A percentile compares a stretch with the other conserved stretches of the same genome.
phyloP scores from a whole-genome alignment of 2,113 vertebrate species.

The Turdus rufiventris region DNA sequence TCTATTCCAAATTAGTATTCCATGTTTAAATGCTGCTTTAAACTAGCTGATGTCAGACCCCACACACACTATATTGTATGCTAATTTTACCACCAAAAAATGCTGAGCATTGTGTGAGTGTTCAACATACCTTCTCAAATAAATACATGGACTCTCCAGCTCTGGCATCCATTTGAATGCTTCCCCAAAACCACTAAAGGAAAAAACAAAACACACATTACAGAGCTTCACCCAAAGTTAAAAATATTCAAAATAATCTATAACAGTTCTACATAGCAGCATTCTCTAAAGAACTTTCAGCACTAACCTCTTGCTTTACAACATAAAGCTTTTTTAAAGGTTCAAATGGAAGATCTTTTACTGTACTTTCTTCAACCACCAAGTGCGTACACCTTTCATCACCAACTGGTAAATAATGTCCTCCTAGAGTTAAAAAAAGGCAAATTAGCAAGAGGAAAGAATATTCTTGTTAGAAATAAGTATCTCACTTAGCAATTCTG shows the following conservation, averaged over 20 bases:
- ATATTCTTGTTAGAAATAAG: background rate
- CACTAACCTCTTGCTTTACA: slow-evolving; percentile 94
- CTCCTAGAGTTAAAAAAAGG: slow-evolving; percentile 72
- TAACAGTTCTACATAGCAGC: background rate
- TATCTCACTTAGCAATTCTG: background rate
- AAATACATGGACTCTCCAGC: slow-evolving; percentile 96
- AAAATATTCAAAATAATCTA: background rate
- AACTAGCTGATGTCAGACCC: background rate
- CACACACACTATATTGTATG: background rate
- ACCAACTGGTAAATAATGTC: slow-evolving; percentile 80
- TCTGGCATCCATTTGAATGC: slow-evolving; percentile 98
- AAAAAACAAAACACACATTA: background rate
- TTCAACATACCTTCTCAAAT: slow-evolving; percentile 87
- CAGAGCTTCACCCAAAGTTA: background rate
- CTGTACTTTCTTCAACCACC: slow-evolving; percentile 91
- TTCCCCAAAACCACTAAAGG: slow-evolving; percentile 97
- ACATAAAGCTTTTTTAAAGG: slow-evolving; percentile 87
- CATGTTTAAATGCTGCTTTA: background rate
- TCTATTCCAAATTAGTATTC: background rate
- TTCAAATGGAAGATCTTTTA: slow-evolving; percentile 90
- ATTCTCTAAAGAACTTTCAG: background rate
- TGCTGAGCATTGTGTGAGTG: rapidly evolving
- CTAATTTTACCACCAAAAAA: background rate
- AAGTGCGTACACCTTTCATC: slow-evolving; percentile 92
- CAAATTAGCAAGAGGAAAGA: background rate